A percentile compares a stretch with the other conserved stretches of the same genome.
Evolutionary conservation across 2,113 vertebrate genomes (phyloP).

Genomic region (Hiodon alosoides): DNA sequence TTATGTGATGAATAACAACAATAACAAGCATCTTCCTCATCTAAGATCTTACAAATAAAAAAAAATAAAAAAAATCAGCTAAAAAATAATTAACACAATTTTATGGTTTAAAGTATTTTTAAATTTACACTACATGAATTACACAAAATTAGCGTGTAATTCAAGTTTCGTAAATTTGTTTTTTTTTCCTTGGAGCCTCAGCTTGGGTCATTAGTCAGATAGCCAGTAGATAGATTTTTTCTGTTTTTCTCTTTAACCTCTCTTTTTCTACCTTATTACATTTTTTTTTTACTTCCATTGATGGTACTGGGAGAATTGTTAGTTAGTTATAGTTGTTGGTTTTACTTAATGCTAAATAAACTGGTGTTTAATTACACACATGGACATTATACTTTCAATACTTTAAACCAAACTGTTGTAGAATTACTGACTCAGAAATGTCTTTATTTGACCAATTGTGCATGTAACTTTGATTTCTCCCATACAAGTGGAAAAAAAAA

Average conservation of each 20-base stretch:
- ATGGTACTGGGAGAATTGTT: slow-evolving; percentile 36
- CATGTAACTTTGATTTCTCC: slow-evolving; percentile 8
- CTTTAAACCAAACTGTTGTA: slow-evolving; percentile 6
- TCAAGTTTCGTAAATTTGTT: too few relatives aligned
- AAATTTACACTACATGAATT: too few relatives aligned
- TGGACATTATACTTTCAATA: neutral
- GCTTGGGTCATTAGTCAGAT: slow-evolving; percentile 53
- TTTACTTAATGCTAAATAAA: slow-evolving; percentile 53
- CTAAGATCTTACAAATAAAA: too few relatives aligned
- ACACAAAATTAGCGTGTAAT: too few relatives aligned
- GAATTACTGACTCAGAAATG: neutral
- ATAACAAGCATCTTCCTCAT: too few relatives aligned
- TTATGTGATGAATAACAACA: too few relatives aligned
- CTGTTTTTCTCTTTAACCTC: slow-evolving; percentile 36
- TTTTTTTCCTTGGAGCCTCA: neutral
- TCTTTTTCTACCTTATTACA: slow-evolving; percentile 37
- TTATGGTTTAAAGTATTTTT: too few relatives aligned
- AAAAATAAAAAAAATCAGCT: too few relatives aligned
- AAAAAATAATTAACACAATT: too few relatives aligned
- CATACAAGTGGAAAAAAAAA: slow-evolving; percentile 3
- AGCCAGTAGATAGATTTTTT: slow-evolving; percentile 46
- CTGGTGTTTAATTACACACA: slow-evolving; percentile 45
- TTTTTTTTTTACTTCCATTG: slow-evolving; percentile 31
- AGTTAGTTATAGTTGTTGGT: slow-evolving; percentile 52
- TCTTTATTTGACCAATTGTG: neutral